These are phyloP conservation scores for Acanthiza pusilla DNA, from an alignment of 2,797 vertebrate genomes.

Conservation along the genomic window DNA sequence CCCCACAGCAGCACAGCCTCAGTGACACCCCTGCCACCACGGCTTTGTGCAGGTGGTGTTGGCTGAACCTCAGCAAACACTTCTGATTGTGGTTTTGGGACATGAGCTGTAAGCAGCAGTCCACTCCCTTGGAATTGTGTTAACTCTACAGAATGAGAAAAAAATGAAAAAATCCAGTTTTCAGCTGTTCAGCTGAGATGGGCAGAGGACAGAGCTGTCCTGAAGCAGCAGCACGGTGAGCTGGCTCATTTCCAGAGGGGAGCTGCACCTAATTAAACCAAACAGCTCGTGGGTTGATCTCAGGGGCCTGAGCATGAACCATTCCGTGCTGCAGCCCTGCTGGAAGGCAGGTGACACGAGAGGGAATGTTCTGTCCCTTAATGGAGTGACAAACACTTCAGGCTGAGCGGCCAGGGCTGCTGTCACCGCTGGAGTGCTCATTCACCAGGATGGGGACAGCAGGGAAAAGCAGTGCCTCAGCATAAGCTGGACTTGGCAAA, in stretches of 20 bases:
- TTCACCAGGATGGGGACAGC: background rate
- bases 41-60: background rate
- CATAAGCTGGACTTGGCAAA: background rate
- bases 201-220: background rate
- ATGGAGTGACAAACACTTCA: background rate
- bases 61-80: background rate
- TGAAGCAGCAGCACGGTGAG: background rate
- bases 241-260: background rate
- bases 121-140: background rate
- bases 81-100: background rate
- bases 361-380: background rate
- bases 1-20: background rate
- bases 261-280: background rate
- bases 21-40: background rate
- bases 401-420: background rate
- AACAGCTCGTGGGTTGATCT: background rate
- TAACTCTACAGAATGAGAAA: background rate
- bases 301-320: background rate
- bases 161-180: accelerated
- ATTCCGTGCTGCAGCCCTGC: background rate
- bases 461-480: background rate
- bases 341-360: background rate
- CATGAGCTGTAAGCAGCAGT: background rate
- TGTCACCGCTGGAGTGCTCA: background rate
- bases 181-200: background rate